phyloP scores from a whole-genome alignment of 2,888 invertebrate genomes.

The Apodemia zela region DNA sequence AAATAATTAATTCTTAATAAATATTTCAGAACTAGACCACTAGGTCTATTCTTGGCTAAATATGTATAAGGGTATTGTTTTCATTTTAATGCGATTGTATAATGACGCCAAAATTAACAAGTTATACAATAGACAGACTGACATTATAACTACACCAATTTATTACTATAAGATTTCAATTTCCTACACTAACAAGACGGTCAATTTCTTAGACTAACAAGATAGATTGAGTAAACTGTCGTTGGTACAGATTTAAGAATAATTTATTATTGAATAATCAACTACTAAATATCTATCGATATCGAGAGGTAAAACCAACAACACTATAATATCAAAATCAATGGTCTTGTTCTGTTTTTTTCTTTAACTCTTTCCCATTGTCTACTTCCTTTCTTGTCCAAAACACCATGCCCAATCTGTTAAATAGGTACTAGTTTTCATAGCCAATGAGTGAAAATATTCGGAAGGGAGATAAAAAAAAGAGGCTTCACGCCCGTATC shows the following conservation, averaged over 20 bases:
- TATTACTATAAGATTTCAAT: constrained; percentile 20
- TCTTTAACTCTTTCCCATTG: no score
- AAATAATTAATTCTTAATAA: no score
- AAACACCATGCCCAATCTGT: no score
- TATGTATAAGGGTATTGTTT: no score
- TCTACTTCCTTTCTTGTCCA: no score
- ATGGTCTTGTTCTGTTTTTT: no score
- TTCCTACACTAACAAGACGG: neutral
- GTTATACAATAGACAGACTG: constrained; percentile 24
- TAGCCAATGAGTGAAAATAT: no score
- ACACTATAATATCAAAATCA: neutral
- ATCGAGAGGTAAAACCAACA: neutral
- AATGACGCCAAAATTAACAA: constrained; percentile 21
- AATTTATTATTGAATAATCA: neutral
- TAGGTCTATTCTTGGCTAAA: no score
- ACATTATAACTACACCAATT: constrained; percentile 22
- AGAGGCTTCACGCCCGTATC: no score
- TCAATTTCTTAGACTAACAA: constrained; percentile 1
- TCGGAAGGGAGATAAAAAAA: no score
- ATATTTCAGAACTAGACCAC: no score
- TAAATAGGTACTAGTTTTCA: no score
- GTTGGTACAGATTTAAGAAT: constrained; percentile 1
- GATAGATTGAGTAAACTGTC: constrained; percentile 3
- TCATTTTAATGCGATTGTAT: neutral
- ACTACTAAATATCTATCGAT: neutral